Conservation (phyloP, 2,113 vertebrate genomes). For the Eonycteris spelaea region DNA sequence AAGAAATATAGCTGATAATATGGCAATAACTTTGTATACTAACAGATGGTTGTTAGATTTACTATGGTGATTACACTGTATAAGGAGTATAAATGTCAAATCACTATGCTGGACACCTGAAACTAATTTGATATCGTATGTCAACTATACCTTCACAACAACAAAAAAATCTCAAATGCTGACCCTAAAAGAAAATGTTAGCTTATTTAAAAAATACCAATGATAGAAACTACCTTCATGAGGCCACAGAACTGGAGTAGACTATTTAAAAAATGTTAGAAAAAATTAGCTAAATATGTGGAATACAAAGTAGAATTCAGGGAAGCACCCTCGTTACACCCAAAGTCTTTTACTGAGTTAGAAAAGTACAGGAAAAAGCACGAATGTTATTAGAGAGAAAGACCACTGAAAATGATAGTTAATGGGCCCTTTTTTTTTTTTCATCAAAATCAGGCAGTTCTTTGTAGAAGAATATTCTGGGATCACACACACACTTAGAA, state of each 20-base stretch:
- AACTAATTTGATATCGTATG: background rate
- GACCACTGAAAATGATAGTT: background rate
- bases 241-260: background rate
- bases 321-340: background rate
- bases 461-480: background rate
- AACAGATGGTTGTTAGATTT: background rate
- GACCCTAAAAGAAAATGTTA: background rate
- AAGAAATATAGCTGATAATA: background rate
- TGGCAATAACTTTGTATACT: background rate
- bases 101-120: background rate
- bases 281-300: background rate
- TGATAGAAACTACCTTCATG: background rate
- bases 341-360: background rate
- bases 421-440: background rate
- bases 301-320: background rate
- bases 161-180: background rate
- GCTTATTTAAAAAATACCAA: background rate
- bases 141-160: background rate
- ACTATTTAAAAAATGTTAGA: background rate
- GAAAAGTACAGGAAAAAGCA: background rate
- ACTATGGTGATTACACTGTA: background rate
- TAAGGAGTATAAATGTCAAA: background rate
- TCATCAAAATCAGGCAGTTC: background rate
- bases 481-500: background rate
- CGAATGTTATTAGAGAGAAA: background rate